These are phyloP conservation scores for Crocuta crocuta DNA, from an alignment of 2,113 vertebrate genomes.

Conservation along the genomic window DNA sequence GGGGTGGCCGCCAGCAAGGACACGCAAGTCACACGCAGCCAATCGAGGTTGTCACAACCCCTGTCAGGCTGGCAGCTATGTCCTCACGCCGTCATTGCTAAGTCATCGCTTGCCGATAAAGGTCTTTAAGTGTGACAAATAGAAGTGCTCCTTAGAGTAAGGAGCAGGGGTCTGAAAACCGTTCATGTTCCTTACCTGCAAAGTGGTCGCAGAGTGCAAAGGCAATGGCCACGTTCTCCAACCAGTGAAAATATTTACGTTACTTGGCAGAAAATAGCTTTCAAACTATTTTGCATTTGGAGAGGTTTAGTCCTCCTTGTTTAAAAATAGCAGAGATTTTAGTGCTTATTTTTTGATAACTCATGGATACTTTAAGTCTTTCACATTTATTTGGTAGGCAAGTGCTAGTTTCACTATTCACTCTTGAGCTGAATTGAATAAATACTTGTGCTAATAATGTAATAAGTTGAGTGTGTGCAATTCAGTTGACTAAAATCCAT, in stretches of 20 bases:
- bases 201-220: background rate
- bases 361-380: background rate
- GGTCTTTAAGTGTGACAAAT: background rate
- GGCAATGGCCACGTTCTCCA: background rate
- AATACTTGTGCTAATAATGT: background rate
- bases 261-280: background rate
- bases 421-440: background rate
- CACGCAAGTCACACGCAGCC: accelerated
- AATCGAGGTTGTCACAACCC: background rate
- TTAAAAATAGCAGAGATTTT: background rate
- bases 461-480: background rate
- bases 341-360: background rate
- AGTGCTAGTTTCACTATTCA: background rate
- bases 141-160: background rate
- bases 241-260: background rate
- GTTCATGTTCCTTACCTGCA: background rate
- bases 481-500: background rate
- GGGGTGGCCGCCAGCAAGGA: no score
- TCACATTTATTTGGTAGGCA: background rate
- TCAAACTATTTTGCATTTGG: background rate
- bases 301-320: background rate
- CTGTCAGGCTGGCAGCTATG: accelerated
- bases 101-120: background rate
- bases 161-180: background rate
- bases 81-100: accelerated